Base-by-base conservation (phyloP, 1,140 invertebrate genomes). In the Pogonomyrmex californicus region DNA sequence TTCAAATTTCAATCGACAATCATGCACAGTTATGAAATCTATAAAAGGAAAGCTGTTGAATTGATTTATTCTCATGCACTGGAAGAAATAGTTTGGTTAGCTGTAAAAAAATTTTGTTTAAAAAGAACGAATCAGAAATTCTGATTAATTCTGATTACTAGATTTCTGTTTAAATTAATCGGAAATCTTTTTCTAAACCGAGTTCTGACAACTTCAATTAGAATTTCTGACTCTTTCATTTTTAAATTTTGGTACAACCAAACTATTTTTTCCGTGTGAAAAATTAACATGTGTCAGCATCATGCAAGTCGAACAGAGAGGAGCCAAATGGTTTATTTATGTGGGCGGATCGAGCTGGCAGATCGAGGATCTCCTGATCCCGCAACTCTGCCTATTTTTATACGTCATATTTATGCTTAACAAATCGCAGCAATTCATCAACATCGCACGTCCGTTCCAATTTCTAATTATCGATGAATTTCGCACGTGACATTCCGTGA, bases 291-390 rank as follows among this genome's bases (percentile, higher is more conserved):
- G 33, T 23, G 30, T 14, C 17, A 17, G 3, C 38, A 9, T 33
- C 5, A 12, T n/a, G 7, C 36, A 54, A 70, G 5, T 36, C 73
- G 66, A 83, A 56, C 6, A 9, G 51, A 41, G 3, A 38, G 60
- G 10, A 75, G 17, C 10, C 10, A 23, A 63, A 7, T 0, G 4
- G 38, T 88, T 75, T 88, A 87, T 88, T 87, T 77, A 87, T 71
- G 85, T 17, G 23, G 23, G 10, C 12, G 9, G 51, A 30, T 23
- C 47, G n/a, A 63, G 47, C 1, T 77, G 60, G 78, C 81, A 82
- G 38, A 75, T 47, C 49, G 65, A 71, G 56, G 38, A 62, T 56
- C 51, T 3, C 41, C 44, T 65, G 47, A 75, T 82, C 23, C n/a
- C 38, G 9, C 44, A 30, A n/a, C 33, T 65, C n/a, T 30, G 9